Base-by-base conservation (phyloP, 30 jellyfish, hydroid and myxozoan species). In the Cassiopea xamachana region DNA sequence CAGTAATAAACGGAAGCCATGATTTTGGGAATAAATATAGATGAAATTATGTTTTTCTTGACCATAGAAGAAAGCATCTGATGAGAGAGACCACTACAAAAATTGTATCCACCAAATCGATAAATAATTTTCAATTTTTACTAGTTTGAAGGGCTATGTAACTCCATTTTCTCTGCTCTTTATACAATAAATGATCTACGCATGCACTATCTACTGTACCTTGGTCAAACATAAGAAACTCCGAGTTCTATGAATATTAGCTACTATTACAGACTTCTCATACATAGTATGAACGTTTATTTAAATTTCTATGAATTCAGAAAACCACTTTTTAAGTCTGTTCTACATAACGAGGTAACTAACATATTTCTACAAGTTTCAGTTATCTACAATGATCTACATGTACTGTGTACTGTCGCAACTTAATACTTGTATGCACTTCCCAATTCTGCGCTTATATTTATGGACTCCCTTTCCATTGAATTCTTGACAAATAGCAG, bases 261-360 rank as follows among this genome's bases (percentile, higher is more conserved):
- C 50, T 71, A 71, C 7, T 2, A 43, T 71, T 71, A 55, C 80
- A 71, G 80, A 14, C 4, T 62, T 62, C 82, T 62, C 90, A 82
- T 82, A 82, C 90, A 82, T 71, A 82, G 90, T 82, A 82, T 82
- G 90, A 71, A 82, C 64, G 74, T 48, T 46, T 48, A 60, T 14
- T 62, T 64, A 82, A 82, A 82, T 62, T 71, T 82, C 79, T 64
- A 82, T 43, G 80, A 82, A 82, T 82, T 82, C 82, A 82, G 83
- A 44, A 51, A 74, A 82, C 46, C 78, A 27, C 64, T 8, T 82
- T 74, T 69, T 51, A 82, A 61, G 87, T 50, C 48, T 60, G 64
- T 82, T 49, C 81, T 81, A 62, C 90, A 62, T 71, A 16, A 19
- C 76, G 4, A 71, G n/a, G 84, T 75, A 10, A 46, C 18, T 46